A percentile compares a stretch with the other conserved stretches of the same genome.
Conservation (phyloP, 2,888 invertebrate species). For the Dioctria linearis region DNA sequence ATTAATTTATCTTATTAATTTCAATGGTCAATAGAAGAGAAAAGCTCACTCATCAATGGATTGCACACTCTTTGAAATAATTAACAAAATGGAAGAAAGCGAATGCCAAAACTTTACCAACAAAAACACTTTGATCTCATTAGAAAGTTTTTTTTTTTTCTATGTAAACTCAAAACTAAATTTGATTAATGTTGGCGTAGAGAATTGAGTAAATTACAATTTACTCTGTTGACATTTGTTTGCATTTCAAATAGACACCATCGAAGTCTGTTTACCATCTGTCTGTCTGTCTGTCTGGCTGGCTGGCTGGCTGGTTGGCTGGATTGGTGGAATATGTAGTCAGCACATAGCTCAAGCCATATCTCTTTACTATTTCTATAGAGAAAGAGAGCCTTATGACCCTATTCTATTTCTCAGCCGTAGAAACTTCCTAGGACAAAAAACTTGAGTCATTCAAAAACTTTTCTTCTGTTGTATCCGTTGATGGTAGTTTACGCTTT, state of each 20-base stretch:
- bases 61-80: neutral
- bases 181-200: constrained; percentile 19
- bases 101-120: neutral
- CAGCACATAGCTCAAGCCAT: neutral
- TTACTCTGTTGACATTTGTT: constrained; percentile 25
- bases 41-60: neutral
- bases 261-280: constrained; percentile 31
- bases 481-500: constrained; percentile 43
- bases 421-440: constrained; percentile 29
- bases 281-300: constrained; percentile 20
- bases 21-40: neutral
- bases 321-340: neutral
- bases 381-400: neutral
- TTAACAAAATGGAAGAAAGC: neutral
- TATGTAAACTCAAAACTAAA: constrained; percentile 5
- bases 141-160: constrained; percentile 18
- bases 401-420: neutral
- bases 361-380: neutral
- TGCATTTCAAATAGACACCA: constrained; percentile 32
- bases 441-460: constrained; percentile 39
- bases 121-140: constrained; percentile 21
- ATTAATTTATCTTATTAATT: neutral
- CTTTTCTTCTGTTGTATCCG: constrained; percentile 27
- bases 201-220: neutral
- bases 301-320: no score